A percentile compares a stretch with the other conserved stretches of the same genome.
Conservation (phyloP, 2,888 invertebrate genomes). For the Luperina nickerlii region DNA sequence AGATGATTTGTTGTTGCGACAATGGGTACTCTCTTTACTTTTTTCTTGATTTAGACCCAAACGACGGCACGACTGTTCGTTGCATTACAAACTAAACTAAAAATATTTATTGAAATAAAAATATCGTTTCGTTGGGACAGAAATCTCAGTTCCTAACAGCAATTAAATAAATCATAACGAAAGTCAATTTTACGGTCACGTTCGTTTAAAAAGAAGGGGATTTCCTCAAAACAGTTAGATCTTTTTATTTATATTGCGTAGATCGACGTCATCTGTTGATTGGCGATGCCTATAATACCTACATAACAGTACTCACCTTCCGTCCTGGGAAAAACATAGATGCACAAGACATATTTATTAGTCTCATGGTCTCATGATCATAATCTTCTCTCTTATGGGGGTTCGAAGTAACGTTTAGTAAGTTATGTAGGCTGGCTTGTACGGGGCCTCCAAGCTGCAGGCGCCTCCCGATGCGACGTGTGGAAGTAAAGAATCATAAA, state of each 20-base stretch:
- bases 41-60: constrained; percentile 5
- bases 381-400: no score
- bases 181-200: constrained; percentile 37
- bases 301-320: background rate
- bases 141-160: background rate
- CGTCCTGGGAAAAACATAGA: background rate
- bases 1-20: background rate
- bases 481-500: background rate
- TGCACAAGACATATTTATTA: no score
- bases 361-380: background rate
- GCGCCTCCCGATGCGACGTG: background rate
- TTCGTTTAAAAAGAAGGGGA: constrained; percentile 5
- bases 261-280: background rate
- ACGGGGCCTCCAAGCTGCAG: no score
- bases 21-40: background rate
- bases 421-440: no score
- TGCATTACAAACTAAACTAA: constrained; percentile 6
- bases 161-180: constrained; percentile 20
- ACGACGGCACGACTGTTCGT: background rate
- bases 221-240: background rate
- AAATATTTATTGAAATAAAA: constrained; percentile 11
- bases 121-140: background rate
- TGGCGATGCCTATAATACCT: background rate
- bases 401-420: background rate
- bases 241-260: background rate